These are phyloP conservation scores for Bilobella aurantiaca DNA, from an alignment of 1,140 invertebrate species.

Conservation along the genomic window DNA sequence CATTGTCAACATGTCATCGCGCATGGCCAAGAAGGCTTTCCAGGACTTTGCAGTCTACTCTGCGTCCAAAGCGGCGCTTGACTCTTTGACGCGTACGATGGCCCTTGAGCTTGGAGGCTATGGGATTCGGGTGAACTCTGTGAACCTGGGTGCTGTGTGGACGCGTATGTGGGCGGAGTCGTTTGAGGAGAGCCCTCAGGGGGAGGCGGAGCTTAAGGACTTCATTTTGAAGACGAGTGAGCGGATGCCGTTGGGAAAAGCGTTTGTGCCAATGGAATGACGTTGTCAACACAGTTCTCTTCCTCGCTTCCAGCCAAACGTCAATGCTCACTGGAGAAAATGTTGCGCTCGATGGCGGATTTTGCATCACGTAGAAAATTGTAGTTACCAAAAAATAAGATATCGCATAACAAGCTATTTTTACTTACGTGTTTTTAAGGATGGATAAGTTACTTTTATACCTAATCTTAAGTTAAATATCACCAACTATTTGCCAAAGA, in stretches of 20 bases:
- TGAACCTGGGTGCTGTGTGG: background rate
- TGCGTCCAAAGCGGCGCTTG: constrained; percentile 7
- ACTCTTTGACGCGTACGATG: constrained; percentile 1
- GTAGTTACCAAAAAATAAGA: too few relatives aligned
- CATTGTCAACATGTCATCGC: constrained; percentile 20
- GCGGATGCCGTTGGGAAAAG: constrained; percentile 4
- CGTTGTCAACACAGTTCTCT: constrained; percentile 20
- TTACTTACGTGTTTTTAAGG: background rate
- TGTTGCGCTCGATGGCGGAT: constrained; percentile 20
- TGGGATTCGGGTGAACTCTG: constrained; percentile 6
- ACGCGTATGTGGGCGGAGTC: background rate
- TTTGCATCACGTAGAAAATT: constrained; percentile 25
- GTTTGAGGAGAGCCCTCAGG: background rate
- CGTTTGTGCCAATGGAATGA: constrained; percentile 24
- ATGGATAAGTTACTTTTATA: background rate
- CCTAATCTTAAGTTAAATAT: too few relatives aligned
- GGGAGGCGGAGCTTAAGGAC: background rate
- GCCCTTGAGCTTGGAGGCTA: background rate
- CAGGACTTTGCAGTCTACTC: constrained; percentile 6
- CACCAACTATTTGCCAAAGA: too few relatives aligned
- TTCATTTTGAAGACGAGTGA: background rate
- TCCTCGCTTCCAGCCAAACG: constrained; percentile 11
- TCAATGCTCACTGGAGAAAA: constrained; percentile 20
- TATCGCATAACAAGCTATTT: too few relatives aligned
- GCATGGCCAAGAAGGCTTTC: background rate